phyloP scores from a whole-genome alignment of 2,797 vertebrate genomes.

The Tinamus major region DNA sequence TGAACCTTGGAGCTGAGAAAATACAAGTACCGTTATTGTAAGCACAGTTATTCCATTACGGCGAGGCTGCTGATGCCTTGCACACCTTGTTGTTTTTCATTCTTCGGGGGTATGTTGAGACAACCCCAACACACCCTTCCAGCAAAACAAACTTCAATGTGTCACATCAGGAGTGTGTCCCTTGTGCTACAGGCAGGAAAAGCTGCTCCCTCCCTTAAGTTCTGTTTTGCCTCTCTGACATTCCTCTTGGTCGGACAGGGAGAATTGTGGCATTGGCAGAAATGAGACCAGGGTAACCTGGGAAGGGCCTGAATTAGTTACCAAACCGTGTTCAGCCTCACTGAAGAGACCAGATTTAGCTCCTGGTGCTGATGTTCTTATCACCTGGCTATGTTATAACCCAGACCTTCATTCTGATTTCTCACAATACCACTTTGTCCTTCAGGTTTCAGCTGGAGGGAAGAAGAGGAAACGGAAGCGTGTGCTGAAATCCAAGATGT shows the following conservation, averaged over 20 bases:
- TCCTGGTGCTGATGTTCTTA: not conserved
- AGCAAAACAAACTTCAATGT: rapidly evolving
- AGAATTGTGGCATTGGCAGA: not conserved
- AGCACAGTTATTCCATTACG: not conserved
- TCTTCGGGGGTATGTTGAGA: not conserved
- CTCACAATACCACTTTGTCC: not conserved
- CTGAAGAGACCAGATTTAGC: not conserved
- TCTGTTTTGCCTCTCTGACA: not conserved
- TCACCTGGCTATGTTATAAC: not conserved
- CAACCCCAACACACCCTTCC: not conserved
- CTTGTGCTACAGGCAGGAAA: not conserved
- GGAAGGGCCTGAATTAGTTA: not conserved
- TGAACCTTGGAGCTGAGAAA: not conserved
- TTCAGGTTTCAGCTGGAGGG: constrained; percentile 70
- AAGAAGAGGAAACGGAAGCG: constrained; percentile 88
- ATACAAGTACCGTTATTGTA: not conserved
- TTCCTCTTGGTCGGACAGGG: not conserved
- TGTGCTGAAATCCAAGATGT: constrained; percentile 88
- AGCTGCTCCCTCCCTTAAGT: not conserved
- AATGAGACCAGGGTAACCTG: not conserved
- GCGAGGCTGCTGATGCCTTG: not conserved
- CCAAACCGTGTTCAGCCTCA: not conserved
- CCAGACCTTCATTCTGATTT: not conserved
- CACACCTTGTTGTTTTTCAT: not conserved
- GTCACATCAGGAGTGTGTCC: rapidly evolving